Percentiles rank a stretch among this genome's conserved stretches.
These are phyloP conservation scores for Acrobasis suavella DNA, from an alignment of 2,888 invertebrate genomes.

Conservation along the genomic window DNA sequence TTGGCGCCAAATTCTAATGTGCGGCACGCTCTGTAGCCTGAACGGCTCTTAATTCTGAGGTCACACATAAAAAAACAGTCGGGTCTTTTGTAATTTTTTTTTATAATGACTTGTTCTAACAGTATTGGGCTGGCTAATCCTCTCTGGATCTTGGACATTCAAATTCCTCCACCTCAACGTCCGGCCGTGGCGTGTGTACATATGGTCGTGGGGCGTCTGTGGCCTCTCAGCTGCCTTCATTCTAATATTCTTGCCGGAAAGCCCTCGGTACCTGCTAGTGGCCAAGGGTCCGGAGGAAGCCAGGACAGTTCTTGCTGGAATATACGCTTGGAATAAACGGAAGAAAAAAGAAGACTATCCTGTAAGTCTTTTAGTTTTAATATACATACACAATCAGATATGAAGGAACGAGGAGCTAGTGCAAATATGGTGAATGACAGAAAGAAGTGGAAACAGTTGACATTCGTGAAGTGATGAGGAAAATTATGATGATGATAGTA, in stretches of 20 bases:
- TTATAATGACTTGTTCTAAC: too few species aligned
- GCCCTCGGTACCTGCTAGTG: slow-evolving; percentile 87
- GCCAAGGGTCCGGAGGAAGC: slow-evolving; percentile 83
- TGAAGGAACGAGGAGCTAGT: too few species aligned
- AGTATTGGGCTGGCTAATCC: slow-evolving; percentile 86
- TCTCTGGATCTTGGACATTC: slow-evolving; percentile 81
- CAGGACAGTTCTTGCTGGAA: slow-evolving; percentile 81
- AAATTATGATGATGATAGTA: too few species aligned
- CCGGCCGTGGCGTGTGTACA: slow-evolving; percentile 88
- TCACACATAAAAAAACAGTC: too few species aligned
- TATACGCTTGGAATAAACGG: slow-evolving; percentile 77
- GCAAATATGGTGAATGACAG: too few species aligned
- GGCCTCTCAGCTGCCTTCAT: slow-evolving; percentile 83
- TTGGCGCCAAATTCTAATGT: too few species aligned
- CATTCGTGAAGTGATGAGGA: too few species aligned
- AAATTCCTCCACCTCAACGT: slow-evolving; percentile 67
- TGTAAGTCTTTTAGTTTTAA: slow-evolving; percentile 48
- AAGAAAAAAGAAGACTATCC: slow-evolving; percentile 60
- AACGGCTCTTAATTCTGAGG: too few species aligned
- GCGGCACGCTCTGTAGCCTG: too few species aligned
- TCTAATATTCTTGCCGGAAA: slow-evolving; percentile 86
- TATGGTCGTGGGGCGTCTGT: slow-evolving; percentile 85
- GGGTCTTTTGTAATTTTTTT: too few species aligned
- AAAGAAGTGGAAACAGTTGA: too few species aligned
- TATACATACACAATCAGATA: neutral